Base-by-base conservation (phyloP, 1,140 invertebrate genomes). In the Melipona quadrifasciata region DNA sequence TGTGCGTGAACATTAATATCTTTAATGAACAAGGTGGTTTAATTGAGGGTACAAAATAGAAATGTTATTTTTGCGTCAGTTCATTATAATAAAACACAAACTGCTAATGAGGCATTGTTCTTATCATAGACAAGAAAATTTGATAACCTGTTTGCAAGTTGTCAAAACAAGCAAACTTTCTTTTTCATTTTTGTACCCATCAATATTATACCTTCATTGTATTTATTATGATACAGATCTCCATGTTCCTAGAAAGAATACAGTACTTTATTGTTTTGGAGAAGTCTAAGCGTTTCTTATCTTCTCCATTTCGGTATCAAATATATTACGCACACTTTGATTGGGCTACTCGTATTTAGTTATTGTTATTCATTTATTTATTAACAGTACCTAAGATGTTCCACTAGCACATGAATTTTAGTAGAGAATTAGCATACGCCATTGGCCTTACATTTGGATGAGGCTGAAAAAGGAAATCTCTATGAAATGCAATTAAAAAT, bases 361-460 rank as follows among this genome's bases (percentile, higher is more conserved):
- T 89, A 89, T 91, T 82, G 84, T 90, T 92, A 88, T 86, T 90
- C 58, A 89, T 87, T 90, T 88, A 88, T 86, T 77, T 80, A 82
- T 88, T 76, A 80, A 86, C 86, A 77, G 81, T 89, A 74, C 81
- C 84, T 90, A 92, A 39, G 12, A 34, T 88, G 82, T 86, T 86
- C 89, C 87, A 95, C 95, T 96, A 96, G 92, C 95, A 95, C 95
- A 96, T 96, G 91, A 96, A 94, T 92, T 95, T 96, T 86, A 97
- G 90, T 92, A 98, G 92, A 88, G 97, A 96, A 94, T 97, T 97
- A 87, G 98, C 98, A 95, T 99, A 99, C 64, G 97, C 97, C 99
- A 99, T 99, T 80, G 99, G 98, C 95, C 98, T 98, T 67, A 99
- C 97, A 93, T 99, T 97, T n/a, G 99, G 99, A 96, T 99, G 99